A percentile compares a stretch with the other conserved stretches of the same genome.
Evolutionary conservation across 2,797 vertebrate genomes (phyloP).

Genomic region (Anguilla anguilla): DNA sequence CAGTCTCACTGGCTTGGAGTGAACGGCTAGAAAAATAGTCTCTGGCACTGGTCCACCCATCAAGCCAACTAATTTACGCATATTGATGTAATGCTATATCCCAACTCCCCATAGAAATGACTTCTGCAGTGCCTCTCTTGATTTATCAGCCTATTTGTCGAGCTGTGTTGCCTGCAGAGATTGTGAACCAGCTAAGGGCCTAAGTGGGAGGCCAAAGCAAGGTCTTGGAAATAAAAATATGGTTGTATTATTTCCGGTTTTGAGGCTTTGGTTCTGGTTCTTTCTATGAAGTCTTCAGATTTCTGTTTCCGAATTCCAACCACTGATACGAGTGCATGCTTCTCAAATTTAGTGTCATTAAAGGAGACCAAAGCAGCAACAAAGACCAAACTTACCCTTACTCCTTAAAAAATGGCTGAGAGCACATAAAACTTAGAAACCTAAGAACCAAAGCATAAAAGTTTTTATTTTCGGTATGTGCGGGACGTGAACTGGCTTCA

Average conservation of each 20-base stretch:
- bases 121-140: slow-evolving; percentile 11
- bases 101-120: background rate
- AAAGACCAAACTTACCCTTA: background rate
- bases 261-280: background rate
- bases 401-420: background rate
- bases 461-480: background rate
- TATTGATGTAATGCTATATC: slow-evolving; percentile 25
- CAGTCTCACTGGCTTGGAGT: background rate
- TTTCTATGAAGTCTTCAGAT: background rate
- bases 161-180: slow-evolving; percentile 7
- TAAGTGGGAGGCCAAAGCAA: slow-evolving; percentile 17
- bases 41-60: background rate
- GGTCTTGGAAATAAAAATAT: slow-evolving; percentile 6
- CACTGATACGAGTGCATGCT: too few species aligned
- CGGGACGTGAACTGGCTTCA: background rate
- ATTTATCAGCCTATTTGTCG: slow-evolving; percentile 1
- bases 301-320: background rate
- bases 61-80: background rate
- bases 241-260: background rate
- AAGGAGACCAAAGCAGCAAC: background rate
- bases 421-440: background rate
- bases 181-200: slow-evolving; percentile 33
- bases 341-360: background rate
- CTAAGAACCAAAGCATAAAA: background rate
- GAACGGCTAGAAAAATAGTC: slow-evolving; percentile 19